phyloP scores from a whole-genome alignment of 1,140 invertebrate genomes.

The Scaptomyza hsui region DNA sequence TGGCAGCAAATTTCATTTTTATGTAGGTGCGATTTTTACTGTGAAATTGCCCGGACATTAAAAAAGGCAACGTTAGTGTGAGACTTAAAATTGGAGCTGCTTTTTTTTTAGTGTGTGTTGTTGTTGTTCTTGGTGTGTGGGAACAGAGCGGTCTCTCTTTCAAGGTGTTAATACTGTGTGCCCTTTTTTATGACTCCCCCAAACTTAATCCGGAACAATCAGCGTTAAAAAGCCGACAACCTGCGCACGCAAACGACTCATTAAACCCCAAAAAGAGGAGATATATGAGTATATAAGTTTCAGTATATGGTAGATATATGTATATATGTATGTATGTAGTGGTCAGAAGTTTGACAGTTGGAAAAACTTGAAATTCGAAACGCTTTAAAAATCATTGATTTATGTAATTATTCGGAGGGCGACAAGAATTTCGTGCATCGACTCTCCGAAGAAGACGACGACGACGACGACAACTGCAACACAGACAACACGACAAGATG shows the following conservation, averaged over 20 bases:
- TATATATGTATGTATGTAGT: constrained; percentile 4
- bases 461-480: constrained; percentile 24
- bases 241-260: constrained; percentile 51
- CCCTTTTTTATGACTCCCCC: constrained; percentile 32
- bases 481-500: constrained; percentile 54
- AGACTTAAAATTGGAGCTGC: background rate
- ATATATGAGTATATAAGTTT: constrained; percentile 13
- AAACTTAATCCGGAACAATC: constrained; percentile 61
- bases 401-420: constrained; percentile 78
- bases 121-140: constrained; percentile 36
- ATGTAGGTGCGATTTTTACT: constrained; percentile 56
- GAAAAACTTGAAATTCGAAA: constrained; percentile 72
- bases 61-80: constrained; percentile 22
- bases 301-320: background rate
- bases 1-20: constrained; percentile 39
- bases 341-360: constrained; percentile 50
- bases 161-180: constrained; percentile 28
- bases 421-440: constrained; percentile 77
- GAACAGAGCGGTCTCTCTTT: constrained; percentile 35
- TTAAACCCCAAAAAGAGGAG: constrained; percentile 29
- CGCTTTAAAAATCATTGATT: constrained; percentile 79
- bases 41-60: constrained; percentile 38
- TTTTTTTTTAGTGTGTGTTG: background rate
- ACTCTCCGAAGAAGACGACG: too few relatives aligned
- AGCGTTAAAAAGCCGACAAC: constrained; percentile 62